Base-by-base conservation (phyloP, 2,113 vertebrate genomes). In the Crotalus tigris region DNA sequence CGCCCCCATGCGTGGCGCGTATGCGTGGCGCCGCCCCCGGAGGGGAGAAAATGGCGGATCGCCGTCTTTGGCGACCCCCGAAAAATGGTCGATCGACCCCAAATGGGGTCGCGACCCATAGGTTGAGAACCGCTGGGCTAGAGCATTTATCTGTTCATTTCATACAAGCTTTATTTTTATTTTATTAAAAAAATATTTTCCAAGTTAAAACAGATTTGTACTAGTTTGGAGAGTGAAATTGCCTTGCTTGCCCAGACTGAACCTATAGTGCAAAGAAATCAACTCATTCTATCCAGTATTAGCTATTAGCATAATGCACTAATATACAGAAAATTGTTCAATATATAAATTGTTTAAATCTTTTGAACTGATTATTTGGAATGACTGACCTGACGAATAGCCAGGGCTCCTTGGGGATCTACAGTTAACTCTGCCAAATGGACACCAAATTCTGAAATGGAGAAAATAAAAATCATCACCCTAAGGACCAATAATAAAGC, bases 391-490 rank as follows among this genome's bases (percentile, higher is more conserved):
- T 99, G 99, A 92, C 99, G 98, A 92, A 99, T 99, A 51, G 99
- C 99, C 44, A 99, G 98, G 24, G 98, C 98, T 95, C 99, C 99
- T 95, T 98, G 98, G 87, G 99, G 98, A 94, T 99, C 99, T 4
- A 99, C 99, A 0, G 99, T 99, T 95, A 99, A 98, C 95, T 99
- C 99, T 96, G 99, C 99, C 92, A 99, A 97, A 95, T 99, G 99
- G 94, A 99, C 99, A 39, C 99, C 99, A 96, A 99, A 99, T 96
- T 99, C 99, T 99, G 97, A 92, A 97, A 96, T 7, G 87, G 1
- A 11, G 85, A 53, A 19, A 88, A 51, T 29, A 88, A 17, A 3
- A 85, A 17, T 0, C 13, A 46, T 8, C 51, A 92, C n/a, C 13
- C 9, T 5, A 33, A 12, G 2, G 44, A 21, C 15, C 44, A 81